phyloP scores from a whole-genome alignment of 2,113 vertebrate species.

The Artemisiospiza belli region DNA sequence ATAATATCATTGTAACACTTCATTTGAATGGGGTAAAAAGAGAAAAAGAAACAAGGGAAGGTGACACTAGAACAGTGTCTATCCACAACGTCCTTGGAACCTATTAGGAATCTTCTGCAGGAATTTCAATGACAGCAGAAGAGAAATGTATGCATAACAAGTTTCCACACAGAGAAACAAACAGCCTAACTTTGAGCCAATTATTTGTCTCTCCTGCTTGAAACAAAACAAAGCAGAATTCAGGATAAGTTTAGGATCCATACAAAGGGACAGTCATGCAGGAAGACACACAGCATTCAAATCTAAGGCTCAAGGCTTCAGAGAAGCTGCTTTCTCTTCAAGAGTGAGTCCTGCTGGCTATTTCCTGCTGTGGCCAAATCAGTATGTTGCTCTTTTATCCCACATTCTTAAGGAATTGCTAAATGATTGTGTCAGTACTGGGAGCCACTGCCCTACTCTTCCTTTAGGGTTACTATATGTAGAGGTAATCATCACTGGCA shows the following conservation, averaged over 20 bases:
- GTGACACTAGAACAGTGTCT: background rate
- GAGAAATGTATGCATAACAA: background rate
- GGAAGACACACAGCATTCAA: background rate
- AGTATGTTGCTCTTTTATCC: background rate
- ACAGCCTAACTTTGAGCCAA: background rate
- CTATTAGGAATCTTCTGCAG: background rate
- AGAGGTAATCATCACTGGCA: background rate
- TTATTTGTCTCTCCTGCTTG: background rate
- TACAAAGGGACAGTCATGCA: background rate
- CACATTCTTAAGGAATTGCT: background rate
- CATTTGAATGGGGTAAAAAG: background rate
- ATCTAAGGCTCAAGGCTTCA: background rate
- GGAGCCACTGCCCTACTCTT: background rate
- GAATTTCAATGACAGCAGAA: background rate
- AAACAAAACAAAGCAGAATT: background rate
- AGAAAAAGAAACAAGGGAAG: conserved; percentile 7
- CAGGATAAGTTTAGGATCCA: background rate
- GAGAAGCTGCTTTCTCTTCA: background rate
- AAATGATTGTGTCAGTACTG: background rate
- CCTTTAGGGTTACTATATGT: background rate
- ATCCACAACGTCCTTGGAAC: background rate
- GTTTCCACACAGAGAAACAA: background rate
- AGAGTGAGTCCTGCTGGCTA: background rate
- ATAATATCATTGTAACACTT: background rate
- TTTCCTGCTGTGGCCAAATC: background rate